Conservation (phyloP, 2,797 vertebrate genomes). For the Macrochelys suwanniensis region DNA sequence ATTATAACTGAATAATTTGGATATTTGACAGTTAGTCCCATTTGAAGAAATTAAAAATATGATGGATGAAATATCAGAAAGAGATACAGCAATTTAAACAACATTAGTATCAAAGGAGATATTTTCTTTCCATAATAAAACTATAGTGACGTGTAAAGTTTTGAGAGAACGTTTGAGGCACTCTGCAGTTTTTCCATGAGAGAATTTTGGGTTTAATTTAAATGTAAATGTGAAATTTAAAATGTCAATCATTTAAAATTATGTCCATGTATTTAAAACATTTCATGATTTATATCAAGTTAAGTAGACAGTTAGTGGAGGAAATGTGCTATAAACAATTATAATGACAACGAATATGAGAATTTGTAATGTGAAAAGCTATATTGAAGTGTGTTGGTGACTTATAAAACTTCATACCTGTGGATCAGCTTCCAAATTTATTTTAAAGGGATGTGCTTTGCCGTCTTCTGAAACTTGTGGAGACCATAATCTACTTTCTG, state of each 20-base stretch:
- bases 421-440: slow-evolving; percentile 93
- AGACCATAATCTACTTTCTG: slow-evolving; percentile 92
- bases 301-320: neutral
- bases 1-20: neutral
- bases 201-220: neutral
- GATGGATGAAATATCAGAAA: neutral
- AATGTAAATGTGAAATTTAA: slow-evolving; percentile 24
- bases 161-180: slow-evolving; percentile 6
- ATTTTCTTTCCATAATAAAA: neutral
- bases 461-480: slow-evolving; percentile 90
- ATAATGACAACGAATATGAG: neutral
- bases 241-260: neutral
- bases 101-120: neutral
- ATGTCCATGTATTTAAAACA: neutral
- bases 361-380: neutral
- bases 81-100: neutral
- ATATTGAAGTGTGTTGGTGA: neutral
- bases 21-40: slow-evolving; percentile 4
- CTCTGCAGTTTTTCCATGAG: neutral
- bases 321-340: neutral
- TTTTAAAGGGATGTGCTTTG: slow-evolving; percentile 89
- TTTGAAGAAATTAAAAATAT: neutral
- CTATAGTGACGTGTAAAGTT: neutral
- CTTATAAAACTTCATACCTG: slow-evolving; percentile 85
- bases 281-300: fast-evolving